phyloP scores from a whole-genome alignment of 2,888 invertebrate species.

The Lasioglossum calceatum region DNA sequence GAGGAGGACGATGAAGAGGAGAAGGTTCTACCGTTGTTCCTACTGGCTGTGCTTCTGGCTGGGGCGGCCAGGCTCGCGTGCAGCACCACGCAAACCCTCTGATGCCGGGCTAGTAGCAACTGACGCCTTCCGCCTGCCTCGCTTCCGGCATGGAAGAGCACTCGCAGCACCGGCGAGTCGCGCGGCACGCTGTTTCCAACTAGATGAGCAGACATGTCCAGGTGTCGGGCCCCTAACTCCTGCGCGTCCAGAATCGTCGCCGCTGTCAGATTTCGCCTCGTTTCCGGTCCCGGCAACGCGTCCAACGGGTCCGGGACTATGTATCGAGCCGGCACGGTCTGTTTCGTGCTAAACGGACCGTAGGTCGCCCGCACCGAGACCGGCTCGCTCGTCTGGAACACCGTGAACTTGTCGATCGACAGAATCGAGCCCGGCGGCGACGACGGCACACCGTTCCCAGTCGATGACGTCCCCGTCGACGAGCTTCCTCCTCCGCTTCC shows the following conservation, averaged over 20 bases:
- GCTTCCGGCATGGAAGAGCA: slow-evolving; percentile 96
- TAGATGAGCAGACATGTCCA: slow-evolving; percentile 97
- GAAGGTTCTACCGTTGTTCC: slow-evolving; percentile 60
- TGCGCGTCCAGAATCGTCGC: slow-evolving; percentile 86
- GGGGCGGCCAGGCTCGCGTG: slow-evolving; percentile 88
- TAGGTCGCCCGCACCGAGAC: slow-evolving; percentile 96
- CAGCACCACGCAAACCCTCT: slow-evolving; percentile 92
- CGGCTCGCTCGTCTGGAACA: slow-evolving; percentile 95
- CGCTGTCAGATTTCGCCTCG: slow-evolving; percentile 79
- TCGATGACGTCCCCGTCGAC: slow-evolving; percentile 55
- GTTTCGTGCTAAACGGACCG: slow-evolving; percentile 97
- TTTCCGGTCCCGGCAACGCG: slow-evolving; percentile 84
- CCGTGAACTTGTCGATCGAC: slow-evolving; percentile 95
- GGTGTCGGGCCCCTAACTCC: slow-evolving; percentile 89
- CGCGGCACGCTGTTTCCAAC: slow-evolving; percentile 94
- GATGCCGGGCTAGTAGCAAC: slow-evolving; percentile 87
- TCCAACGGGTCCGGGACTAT: slow-evolving; percentile 94
- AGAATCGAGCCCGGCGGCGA: slow-evolving; percentile 89
- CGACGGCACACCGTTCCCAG: slow-evolving; percentile 81
- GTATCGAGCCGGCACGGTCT: slow-evolving; percentile 95
- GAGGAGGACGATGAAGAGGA: slow-evolving; percentile 57
- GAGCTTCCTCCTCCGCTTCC: not conserved
- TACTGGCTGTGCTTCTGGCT: slow-evolving; percentile 81
- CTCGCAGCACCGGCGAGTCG: slow-evolving; percentile 95
- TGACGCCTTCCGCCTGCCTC: slow-evolving; percentile 93